Base-by-base conservation (phyloP, 2,113 vertebrate genomes). In the Marmota flaviventris region DNA sequence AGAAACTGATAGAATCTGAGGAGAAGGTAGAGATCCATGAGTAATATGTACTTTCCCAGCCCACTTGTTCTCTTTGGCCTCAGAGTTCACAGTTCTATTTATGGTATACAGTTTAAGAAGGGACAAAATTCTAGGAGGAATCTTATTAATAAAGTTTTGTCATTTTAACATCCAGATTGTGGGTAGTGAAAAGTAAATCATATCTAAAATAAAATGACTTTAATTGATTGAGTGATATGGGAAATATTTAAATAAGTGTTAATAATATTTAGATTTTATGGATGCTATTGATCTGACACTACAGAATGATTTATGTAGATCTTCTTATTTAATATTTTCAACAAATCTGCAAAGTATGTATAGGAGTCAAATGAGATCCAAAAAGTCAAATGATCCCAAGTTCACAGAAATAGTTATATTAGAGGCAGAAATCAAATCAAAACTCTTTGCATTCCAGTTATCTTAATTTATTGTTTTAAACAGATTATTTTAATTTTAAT, bases 261-360 rank as follows among this genome's bases (percentile, higher is more conserved):
- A 91, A n/a, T 20, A 42, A 76, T 70, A 17, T 29, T 32, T 72
- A 70, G 5, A 45, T 65, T 85, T 85, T 72, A 32, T 73, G 7
- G 17, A 1, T 73, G 3, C n/a, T 65, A 48, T 56, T 48, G 27
- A 45, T 76, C 8, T 22, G 22, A 53, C 22, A 76, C 12, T 91
- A 32, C 32, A 70, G 8, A 75, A 34, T 53, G 20, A 39, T 89
- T 27, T 53, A 1, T 85, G 25, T 93, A 45, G 32, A 45, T 51
- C 63, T 72, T 89, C 78, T 91, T 39, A 56, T 70, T 53, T 91
- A 48, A 37, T 69, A 81, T 95, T 81, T 72, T 85, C 37, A 92
- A 82, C 14, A 89, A 29, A 37, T 5, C 2, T 79, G 16, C 1
- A 63, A 93, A 89, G 14, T 39, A 45, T 45, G 17, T 18, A 56